Evolutionary conservation across 1,140 invertebrate species (phyloP), one percentile per base, ranked within the genome.

Genomic region (Orchestia grillus): DNA sequence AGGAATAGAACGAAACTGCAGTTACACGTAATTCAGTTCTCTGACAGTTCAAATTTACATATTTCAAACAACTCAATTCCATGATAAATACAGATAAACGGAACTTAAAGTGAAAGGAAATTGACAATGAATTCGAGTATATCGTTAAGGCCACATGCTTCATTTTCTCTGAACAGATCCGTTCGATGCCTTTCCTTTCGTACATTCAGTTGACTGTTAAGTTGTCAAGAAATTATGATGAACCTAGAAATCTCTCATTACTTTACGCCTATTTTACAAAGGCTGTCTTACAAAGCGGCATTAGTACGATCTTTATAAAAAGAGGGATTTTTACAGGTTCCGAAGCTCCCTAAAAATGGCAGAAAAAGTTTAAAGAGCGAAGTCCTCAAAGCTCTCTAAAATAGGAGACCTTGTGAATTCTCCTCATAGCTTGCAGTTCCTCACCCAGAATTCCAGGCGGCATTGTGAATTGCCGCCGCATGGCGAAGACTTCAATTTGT

Each of bases 401-500:
- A 90, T 90, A 28, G 15, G 15, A 42, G 43, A 90, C 42, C 88
- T 11, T 19, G 62, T 36, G 40, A 8, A 94, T 94, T 94, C 92
- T 94, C 47, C 43, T 94, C 44, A 47, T 94, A 15, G 44, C 43
- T 40, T 44, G 44, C 8, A 47, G 16, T 94, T 47, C 44, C 43
- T 47, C 40, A 44, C 40, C 40, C 44, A 44, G 92, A 94, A 94
- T 94, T 94, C 92, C 92, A 40, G 19, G 40, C 44, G 47, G 45
- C 92, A 45, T 94, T 45, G 43, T 23, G 41, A 45, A 44, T 44
- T 40, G 4, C 41, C 47, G 92, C 92, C 19, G 92, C 92, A 47
- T 94, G 92, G 44, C 36, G 15, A 44, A 44, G 43, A 45, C 43
- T 44, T 45, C 92, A 94, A 94, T 94, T 94, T 94, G 36, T 94